Evolutionary conservation across 2,113 vertebrate species (phyloP).

Genomic region (Clarias macrocephalus): DNA sequence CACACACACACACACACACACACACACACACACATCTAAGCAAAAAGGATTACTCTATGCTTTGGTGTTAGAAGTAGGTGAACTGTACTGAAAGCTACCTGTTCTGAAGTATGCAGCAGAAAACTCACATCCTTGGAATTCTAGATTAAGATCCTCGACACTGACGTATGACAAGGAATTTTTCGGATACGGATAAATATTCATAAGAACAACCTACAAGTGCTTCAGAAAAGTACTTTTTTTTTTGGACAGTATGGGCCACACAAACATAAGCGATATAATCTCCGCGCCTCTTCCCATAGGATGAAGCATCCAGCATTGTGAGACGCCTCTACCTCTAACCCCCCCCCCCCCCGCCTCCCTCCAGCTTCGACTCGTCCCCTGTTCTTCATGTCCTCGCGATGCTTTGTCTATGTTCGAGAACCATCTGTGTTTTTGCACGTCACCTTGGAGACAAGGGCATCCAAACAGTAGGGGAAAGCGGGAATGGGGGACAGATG

Average conservation of each 20-base stretch:
- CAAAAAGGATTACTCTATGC: neutral
- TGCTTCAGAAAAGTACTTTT: neutral
- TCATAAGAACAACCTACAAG: neutral
- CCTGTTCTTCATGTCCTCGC: constrained; percentile 29
- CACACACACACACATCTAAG: neutral
- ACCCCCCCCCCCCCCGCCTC: neutral
- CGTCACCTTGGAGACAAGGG: constrained; percentile 53
- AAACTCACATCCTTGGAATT: neutral
- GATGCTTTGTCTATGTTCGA: constrained; percentile 34
- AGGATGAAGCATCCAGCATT: neutral
- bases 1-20: neutral
- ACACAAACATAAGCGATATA: constrained; percentile 17
- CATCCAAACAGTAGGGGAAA: constrained; percentile 42
- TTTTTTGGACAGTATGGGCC: neutral
- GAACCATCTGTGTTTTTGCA: constrained; percentile 52
- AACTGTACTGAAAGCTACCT: neutral
- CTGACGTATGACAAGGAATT: neutral
- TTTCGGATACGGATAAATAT: neutral
- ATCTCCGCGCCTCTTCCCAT: neutral
- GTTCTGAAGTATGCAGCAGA: neutral
- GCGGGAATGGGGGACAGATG: constrained; percentile 29
- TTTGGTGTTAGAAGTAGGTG: neutral
- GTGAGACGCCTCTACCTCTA: neutral
- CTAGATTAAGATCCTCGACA: neutral
- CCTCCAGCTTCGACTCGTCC: neutral